Percentiles rank a stretch among this genome's conserved stretches.
Conservation (phyloP, 2,797 vertebrate genomes). For the Hydrocynus forskahlii region DNA sequence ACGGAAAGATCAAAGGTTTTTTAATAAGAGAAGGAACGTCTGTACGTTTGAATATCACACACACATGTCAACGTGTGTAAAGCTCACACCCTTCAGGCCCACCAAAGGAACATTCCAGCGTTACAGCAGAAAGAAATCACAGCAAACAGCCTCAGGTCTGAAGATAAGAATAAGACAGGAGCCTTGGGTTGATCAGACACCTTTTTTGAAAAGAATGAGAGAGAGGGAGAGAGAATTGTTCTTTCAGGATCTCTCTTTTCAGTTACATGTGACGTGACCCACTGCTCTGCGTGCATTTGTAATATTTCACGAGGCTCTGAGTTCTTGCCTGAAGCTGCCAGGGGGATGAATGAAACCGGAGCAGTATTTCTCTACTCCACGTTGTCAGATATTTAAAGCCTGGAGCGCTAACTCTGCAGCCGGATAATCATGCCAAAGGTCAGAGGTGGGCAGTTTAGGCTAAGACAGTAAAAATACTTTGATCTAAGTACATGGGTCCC, state of each 20-base stretch:
- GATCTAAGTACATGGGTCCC: too few relatives aligned
- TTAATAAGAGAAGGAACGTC: slow-evolving; percentile 22
- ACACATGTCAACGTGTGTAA: not conserved
- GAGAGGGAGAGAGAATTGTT: not conserved
- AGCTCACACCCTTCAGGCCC: not conserved
- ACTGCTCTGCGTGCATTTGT: not conserved
- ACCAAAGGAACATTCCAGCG: too few relatives aligned
- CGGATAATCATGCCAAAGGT: not conserved
- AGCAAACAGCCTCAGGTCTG: not conserved
- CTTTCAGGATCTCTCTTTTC: not conserved
- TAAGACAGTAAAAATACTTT: too few relatives aligned
- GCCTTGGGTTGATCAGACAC: not conserved
- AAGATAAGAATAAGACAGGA: not conserved
- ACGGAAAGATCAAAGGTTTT: slow-evolving; percentile 23
- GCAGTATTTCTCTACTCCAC: not conserved
- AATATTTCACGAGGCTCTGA: not conserved
- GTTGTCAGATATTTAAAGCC: not conserved
- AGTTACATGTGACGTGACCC: not conserved
- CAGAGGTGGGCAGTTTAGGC: too few relatives aligned
- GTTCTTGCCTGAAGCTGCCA: not conserved
- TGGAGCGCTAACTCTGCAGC: not conserved
- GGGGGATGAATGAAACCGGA: not conserved
- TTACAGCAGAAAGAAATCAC: not conserved
- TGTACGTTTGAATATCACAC: slow-evolving; percentile 8
- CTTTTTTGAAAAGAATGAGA: not conserved